Evolutionary conservation across 2,888 invertebrate species (phyloP), one percentile per base, ranked within the genome.

Genomic region (Ornithoptera alexandrae): DNA sequence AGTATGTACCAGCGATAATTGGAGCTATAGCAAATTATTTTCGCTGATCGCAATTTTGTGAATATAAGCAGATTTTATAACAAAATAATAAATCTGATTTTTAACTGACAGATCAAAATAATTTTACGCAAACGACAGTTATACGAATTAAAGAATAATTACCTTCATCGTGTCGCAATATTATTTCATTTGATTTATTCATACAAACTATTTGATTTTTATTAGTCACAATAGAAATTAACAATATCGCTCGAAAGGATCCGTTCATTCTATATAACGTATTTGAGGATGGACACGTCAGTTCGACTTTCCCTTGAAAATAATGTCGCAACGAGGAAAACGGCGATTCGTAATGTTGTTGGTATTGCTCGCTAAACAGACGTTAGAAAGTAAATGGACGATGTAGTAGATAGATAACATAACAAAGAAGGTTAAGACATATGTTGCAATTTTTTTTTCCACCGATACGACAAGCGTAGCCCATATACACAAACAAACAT

Each of bases 241-340:
- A 58, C 22, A 22, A 10, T 10, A 22, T 3, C 22, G 20, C 10
- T 8, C n/a, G 0, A n/a, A n/a, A 7, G 4, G 30, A 30, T 5
- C 30, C 10, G 20, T 56, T 56, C 2, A 20, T 56, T 15, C 36
- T 36, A 36, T 17, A 60, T 42, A n/a, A 68, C 59, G 65, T 69
- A 70, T 71, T 66, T 67, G 72, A 67, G 70, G 72, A 74, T 75
- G 73, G 58, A 71, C 67, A 65, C 73, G 76, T 77, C 81, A 77
- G 30, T 64, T 66, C 62, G 57, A 70, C 81, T 84, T 83, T 82
- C 82, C 78, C 77, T 78, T 75, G 72, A 76, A 77, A 77, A 77
- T 76, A 73, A 73, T 82, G 80, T 79, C 74, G 82, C 76, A 82
- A 83, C 74, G 69, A 82, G 82, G 81, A 82, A 82, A 82, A 82